phyloP scores from a whole-genome alignment of 2,113 vertebrate genomes.

The Zosterops pallidus region DNA sequence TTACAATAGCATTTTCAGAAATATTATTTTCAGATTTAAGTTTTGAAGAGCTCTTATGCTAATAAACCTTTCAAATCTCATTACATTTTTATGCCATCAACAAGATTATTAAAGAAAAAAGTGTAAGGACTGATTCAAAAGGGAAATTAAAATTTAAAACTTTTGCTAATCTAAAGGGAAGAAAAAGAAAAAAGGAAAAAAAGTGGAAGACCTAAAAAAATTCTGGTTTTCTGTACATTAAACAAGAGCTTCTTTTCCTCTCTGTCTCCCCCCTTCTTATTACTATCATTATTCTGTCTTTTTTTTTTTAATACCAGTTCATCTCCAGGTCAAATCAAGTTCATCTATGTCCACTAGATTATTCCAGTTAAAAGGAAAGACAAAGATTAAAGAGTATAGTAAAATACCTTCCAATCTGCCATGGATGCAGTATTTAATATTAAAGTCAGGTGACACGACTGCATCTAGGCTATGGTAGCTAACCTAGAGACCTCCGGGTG shows the following conservation, averaged over 20 bases:
- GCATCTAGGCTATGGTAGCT: slow-evolving; percentile 57
- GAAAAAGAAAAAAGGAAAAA: accelerated
- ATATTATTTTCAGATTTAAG: neutral
- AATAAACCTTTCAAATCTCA: neutral
- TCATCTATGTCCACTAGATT: slow-evolving; percentile 74
- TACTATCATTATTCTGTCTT: neutral
- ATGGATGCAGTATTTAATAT: slow-evolving; percentile 48
- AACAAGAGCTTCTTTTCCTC: neutral
- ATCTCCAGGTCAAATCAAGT: slow-evolving; percentile 82
- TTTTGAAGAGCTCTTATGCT: neutral
- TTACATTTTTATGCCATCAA: neutral
- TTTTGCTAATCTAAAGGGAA: neutral
- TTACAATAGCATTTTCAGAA: neutral
- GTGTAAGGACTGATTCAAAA: neutral
- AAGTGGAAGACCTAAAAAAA: neutral
- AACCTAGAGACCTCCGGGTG: slow-evolving; percentile 85
- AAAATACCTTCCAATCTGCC: slow-evolving; percentile 59
- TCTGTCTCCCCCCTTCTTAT: neutral
- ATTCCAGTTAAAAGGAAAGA: slow-evolving; percentile 68
- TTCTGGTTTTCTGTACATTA: neutral
- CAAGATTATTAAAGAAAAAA: neutral
- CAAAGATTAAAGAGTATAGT: slow-evolving; percentile 52
- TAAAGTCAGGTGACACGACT: slow-evolving; percentile 73
- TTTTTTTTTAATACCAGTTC: slow-evolving; percentile 34
- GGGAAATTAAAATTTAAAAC: neutral